Conservation (phyloP, 1,140 invertebrate genomes). For the Zaprionus africanus region DNA sequence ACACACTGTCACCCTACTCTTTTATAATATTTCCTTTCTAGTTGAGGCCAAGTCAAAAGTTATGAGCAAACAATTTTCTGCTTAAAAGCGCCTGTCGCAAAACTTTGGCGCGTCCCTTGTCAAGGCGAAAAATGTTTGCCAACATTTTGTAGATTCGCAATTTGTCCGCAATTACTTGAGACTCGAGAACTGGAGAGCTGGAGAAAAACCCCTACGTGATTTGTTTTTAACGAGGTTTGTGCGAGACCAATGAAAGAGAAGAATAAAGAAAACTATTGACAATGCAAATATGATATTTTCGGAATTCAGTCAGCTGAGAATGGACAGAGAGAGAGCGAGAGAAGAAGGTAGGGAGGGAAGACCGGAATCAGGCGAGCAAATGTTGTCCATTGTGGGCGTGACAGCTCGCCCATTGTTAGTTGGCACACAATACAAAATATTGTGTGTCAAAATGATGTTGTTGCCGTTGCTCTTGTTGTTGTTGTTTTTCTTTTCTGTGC, state of each 20-base stretch:
- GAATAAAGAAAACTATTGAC: constrained; percentile 70
- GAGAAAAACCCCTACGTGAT: constrained; percentile 62
- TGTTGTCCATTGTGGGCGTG: constrained; percentile 57
- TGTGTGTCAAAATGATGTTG: constrained; percentile 64
- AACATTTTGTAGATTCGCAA: constrained; percentile 57
- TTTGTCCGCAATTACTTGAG: constrained; percentile 73
- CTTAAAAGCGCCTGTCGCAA: constrained; percentile 80
- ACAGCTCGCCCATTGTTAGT: constrained; percentile 35
- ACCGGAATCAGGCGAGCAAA: constrained; percentile 25
- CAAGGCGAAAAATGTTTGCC: constrained; percentile 56
- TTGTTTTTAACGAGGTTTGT: constrained; percentile 77
- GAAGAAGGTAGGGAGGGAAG: not conserved
- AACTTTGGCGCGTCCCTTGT: constrained; percentile 72
- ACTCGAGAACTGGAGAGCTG: constrained; percentile 43
- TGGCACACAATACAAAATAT: constrained; percentile 65
- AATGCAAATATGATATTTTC: constrained; percentile 74
- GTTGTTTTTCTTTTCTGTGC: constrained; percentile 45
- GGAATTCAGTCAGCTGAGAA: constrained; percentile 50
- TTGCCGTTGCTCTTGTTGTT: constrained; percentile 17
- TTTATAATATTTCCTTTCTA: not conserved
- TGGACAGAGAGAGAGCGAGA: not conserved
- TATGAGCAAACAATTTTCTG: constrained; percentile 81
- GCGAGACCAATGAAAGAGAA: not conserved
- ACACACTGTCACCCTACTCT: too few relatives aligned
- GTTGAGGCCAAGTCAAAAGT: constrained; percentile 56